Conservation (phyloP, 64 coral and sea anemone species). For the Dendronephthya gigantea region DNA sequence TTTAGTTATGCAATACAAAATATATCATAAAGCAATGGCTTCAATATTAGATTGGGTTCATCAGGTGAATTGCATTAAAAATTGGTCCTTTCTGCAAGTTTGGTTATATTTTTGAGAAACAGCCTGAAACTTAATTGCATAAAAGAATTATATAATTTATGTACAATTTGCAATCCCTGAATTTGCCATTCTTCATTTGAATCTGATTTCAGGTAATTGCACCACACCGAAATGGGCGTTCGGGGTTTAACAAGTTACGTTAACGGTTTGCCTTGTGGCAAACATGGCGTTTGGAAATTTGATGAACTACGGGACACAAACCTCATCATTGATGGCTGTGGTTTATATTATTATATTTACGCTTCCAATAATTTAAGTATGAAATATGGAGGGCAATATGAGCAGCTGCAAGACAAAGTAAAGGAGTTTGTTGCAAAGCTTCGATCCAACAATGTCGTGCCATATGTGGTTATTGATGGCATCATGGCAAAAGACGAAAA, state of each 20-base stretch:
- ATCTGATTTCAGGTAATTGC: background rate
- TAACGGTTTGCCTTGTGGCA: background rate
- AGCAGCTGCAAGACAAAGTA: background rate
- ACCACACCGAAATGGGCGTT: background rate
- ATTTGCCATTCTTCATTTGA: background rate
- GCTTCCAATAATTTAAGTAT: background rate
- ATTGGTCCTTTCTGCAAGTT: too few relatives aligned
- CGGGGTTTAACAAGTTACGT: background rate
- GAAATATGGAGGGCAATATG: background rate
- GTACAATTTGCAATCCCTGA: too few relatives aligned
- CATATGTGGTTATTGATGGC: constrained; percentile 1
- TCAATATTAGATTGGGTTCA: too few relatives aligned
- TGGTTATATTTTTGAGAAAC: too few relatives aligned
- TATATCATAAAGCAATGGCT: too few relatives aligned
- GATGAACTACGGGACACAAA: background rate
- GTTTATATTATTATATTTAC: background rate
- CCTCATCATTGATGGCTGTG: background rate
- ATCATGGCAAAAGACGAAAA: background rate
- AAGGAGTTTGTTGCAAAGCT: background rate
- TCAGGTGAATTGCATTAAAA: too few relatives aligned
- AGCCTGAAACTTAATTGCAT: too few relatives aligned
- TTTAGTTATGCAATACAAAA: too few relatives aligned
- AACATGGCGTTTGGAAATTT: background rate
- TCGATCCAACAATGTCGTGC: background rate
- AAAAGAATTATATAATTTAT: too few relatives aligned